phyloP scores from a whole-genome alignment of 2,113 vertebrate species.

The Psilopsiagon aymara region DNA sequence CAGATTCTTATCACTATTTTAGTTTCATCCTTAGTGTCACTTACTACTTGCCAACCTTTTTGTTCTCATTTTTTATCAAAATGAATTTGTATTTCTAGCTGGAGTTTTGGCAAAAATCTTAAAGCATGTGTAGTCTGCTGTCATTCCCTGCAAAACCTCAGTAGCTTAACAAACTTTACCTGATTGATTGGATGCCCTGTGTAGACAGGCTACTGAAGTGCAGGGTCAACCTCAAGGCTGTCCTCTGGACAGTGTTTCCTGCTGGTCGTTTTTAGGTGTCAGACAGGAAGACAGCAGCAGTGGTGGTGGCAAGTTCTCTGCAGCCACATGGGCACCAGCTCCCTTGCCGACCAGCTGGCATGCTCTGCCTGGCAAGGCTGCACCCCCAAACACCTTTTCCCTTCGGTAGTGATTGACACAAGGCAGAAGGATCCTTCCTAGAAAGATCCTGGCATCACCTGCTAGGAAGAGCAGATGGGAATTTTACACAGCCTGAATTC shows the following conservation, averaged over 20 bases:
- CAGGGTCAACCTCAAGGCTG: not conserved
- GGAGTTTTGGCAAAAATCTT: not conserved
- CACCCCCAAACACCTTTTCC: not conserved
- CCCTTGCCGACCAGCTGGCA: not conserved
- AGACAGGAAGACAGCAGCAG: not conserved
- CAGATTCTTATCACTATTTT: not conserved
- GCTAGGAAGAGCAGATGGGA: slow-evolving; percentile 27
- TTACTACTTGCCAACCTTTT: not conserved
- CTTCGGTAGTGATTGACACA: slow-evolving; percentile 35
- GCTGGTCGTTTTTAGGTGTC: accelerated
- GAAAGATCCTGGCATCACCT: slow-evolving; percentile 53
- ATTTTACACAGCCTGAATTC: slow-evolving; percentile 26
- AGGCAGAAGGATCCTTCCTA: slow-evolving; percentile 44
- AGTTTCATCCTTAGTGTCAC: not conserved
- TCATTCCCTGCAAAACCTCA: not conserved
- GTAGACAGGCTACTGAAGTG: not conserved
- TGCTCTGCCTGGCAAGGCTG: not conserved
- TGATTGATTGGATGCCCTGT: accelerated
- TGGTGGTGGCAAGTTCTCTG: not conserved
- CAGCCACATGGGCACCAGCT: not conserved
- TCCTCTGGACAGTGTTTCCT: not conserved
- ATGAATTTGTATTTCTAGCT: not conserved
- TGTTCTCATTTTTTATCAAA: not conserved
- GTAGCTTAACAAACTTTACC: not conserved
- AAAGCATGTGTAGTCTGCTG: not conserved